A percentile compares a stretch with the other conserved stretches of the same genome.
Conservation (phyloP, 1,140 invertebrate species). For the Parapsyche elsis region DNA sequence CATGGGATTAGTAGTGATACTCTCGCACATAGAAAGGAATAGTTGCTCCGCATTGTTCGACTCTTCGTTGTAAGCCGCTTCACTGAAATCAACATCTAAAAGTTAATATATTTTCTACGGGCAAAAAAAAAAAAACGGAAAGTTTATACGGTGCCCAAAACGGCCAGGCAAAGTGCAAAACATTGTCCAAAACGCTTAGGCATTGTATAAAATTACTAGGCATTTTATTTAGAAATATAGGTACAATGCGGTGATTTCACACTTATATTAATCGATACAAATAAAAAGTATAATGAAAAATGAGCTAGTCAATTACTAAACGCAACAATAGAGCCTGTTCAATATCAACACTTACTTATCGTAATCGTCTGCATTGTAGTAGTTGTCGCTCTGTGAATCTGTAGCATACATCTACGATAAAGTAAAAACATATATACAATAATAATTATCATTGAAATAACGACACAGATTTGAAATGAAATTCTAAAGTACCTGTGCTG, state of each 20-base stretch:
- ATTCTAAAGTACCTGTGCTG: neutral
- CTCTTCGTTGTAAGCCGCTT: neutral
- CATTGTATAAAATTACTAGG: too few relatives aligned
- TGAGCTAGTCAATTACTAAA: too few relatives aligned
- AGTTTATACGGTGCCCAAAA: too few relatives aligned
- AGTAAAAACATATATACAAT: neutral
- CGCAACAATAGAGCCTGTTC: too few relatives aligned
- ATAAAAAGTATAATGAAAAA: neutral
- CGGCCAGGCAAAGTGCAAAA: too few relatives aligned
- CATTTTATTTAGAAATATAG: too few relatives aligned
- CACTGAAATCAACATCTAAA: conserved; percentile 3
- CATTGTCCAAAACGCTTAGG: too few relatives aligned
- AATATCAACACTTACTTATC: too few relatives aligned
- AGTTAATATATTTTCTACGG: neutral
- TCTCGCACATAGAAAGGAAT: conserved; percentile 47
- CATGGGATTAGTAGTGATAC: neutral
- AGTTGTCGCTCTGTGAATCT: neutral
- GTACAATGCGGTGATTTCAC: too few relatives aligned
- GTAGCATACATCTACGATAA: conserved; percentile 1
- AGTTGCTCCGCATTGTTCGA: conserved; percentile 37
- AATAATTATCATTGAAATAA: neutral
- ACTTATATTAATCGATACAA: too few relatives aligned
- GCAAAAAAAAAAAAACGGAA: neutral
- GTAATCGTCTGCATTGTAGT: neutral
- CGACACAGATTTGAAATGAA: neutral